phyloP scores from a whole-genome alignment of 2,113 vertebrate genomes.

The Tychaedon coryphoeus region DNA sequence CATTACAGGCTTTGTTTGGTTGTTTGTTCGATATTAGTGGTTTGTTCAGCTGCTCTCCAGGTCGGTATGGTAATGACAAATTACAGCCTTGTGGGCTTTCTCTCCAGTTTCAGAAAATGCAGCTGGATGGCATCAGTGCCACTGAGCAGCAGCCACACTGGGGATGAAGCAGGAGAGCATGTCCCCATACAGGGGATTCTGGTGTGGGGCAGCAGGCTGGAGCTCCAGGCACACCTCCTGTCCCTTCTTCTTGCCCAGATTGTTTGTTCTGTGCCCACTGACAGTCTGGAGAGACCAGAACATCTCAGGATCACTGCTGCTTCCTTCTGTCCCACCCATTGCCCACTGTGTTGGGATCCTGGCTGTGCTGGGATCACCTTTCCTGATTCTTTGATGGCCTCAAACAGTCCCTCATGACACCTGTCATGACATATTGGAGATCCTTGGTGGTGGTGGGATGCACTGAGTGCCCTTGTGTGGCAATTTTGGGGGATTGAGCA shows the following conservation, averaged over 20 bases:
- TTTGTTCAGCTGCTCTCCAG: not conserved
- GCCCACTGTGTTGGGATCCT: accelerated
- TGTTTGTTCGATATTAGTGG: not conserved
- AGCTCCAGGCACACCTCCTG: accelerated
- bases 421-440: accelerated
- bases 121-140: not conserved
- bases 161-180: not conserved
- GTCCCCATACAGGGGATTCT: accelerated
- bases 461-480: not conserved
- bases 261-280: not conserved
- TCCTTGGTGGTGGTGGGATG: not conserved
- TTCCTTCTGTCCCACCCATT: accelerated
- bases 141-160: not conserved
- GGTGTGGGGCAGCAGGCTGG: not conserved
- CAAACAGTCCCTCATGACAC: not conserved
- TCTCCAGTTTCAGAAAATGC: not conserved
- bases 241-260: accelerated
- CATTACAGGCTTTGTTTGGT: not conserved
- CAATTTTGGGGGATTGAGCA: accelerated
- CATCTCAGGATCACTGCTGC: accelerated
- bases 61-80: not conserved
- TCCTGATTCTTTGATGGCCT: not conserved
- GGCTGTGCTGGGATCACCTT: not conserved
- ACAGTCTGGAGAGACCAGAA: not conserved
- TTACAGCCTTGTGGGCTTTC: not conserved